A percentile compares a stretch with the other conserved stretches of the same genome.
Evolutionary conservation across 2,797 vertebrate genomes (phyloP).

Genomic region (Coregonus ussuriensis): DNA sequence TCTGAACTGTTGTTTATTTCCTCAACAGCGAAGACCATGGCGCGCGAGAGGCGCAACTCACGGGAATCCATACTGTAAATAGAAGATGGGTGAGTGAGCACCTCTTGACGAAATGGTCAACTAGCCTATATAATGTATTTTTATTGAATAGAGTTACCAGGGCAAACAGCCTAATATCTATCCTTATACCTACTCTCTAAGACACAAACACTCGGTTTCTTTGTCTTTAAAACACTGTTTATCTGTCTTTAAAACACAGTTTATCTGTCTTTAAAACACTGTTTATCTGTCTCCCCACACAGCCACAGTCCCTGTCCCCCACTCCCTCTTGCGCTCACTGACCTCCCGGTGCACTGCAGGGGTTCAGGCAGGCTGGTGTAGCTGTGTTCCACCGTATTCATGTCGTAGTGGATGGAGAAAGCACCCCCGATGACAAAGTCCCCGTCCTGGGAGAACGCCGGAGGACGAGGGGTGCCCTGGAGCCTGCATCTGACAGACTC

Average conservation of each 20-base stretch:
- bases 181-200: background rate
- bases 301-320: no score
- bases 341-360: no score
- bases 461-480: no score
- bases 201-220: background rate
- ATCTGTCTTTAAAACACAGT: no score
- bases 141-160: background rate
- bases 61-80: constrained; percentile 42
- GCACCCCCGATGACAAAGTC: no score
- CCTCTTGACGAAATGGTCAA: background rate
- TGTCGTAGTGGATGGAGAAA: no score
- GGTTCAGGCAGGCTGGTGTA: no score
- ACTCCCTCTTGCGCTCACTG: no score
- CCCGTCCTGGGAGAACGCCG: no score
- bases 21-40: constrained; percentile 62
- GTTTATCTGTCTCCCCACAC: background rate
- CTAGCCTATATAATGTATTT: background rate
- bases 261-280: background rate
- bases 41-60: constrained; percentile 54
- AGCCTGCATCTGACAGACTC: no score
- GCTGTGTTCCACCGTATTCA: no score
- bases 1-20: constrained; percentile 66
- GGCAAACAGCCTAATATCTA: background rate
- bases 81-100: background rate
- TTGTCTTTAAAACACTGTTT: no score